phyloP scores from a whole-genome alignment of 2,797 vertebrate species.

The Aldrovandia affinis region DNA sequence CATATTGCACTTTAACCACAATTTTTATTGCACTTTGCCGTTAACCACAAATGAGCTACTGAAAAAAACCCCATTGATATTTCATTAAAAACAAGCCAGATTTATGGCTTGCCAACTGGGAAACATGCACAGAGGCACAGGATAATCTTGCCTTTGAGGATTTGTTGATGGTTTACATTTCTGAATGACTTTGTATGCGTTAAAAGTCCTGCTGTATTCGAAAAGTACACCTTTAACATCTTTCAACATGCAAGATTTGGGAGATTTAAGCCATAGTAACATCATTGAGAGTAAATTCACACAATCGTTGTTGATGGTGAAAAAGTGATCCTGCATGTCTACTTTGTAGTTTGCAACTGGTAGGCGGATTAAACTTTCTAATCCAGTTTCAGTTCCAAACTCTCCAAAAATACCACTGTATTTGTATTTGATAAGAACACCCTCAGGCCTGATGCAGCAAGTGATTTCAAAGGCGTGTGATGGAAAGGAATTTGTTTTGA shows the following conservation, averaged over 20 bases:
- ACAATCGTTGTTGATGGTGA: neutral
- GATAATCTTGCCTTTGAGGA: constrained; percentile 25
- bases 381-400: neutral
- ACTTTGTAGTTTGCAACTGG: neutral
- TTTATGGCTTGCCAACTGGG: constrained; percentile 8
- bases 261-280: neutral
- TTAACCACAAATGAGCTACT: constrained; percentile 11
- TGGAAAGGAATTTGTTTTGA: constrained; percentile 16
- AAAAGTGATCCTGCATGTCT: no score
- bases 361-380: neutral
- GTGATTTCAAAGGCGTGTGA: neutral
- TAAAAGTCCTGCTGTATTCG: neutral
- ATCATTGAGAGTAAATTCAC: neutral
- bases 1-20: neutral
- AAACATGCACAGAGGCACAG: neutral
- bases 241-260: neutral
- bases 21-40: neutral
- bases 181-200: neutral
- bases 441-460: neutral
- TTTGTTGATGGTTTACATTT: constrained; percentile 6
- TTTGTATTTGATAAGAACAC: neutral
- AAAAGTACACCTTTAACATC: neutral
- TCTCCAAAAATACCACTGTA: neutral
- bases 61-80: neutral
- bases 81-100: constrained; percentile 9